Evolutionary conservation across 2,797 vertebrate species (phyloP).

Genomic region (Enteromius anoplus): DNA sequence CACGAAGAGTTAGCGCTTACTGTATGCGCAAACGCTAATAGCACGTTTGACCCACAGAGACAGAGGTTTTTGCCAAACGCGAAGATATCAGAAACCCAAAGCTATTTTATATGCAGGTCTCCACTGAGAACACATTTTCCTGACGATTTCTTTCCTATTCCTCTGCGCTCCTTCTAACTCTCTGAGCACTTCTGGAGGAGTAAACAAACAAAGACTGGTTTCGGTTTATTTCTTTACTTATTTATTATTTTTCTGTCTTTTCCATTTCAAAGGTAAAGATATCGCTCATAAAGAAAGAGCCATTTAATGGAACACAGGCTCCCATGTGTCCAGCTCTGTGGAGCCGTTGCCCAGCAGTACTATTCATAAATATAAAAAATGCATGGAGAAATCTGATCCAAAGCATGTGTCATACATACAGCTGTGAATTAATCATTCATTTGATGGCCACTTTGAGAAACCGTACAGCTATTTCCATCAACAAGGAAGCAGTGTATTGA

Average conservation of each 20-base stretch:
- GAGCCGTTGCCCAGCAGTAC: slow-evolving; percentile 46
- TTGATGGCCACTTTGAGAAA: slow-evolving; percentile 52
- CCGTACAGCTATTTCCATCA: slow-evolving; percentile 20
- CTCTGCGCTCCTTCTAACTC: slow-evolving; percentile 37
- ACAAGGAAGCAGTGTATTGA: slow-evolving; percentile 24
- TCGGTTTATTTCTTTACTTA: slow-evolving; percentile 51
- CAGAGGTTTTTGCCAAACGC: neutral
- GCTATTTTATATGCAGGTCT: slow-evolving; percentile 45
- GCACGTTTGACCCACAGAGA: slow-evolving; percentile 5
- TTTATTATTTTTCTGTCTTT: slow-evolving; percentile 45
- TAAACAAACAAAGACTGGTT: slow-evolving; percentile 48
- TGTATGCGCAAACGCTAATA: neutral
- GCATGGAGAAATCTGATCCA: slow-evolving; percentile 75
- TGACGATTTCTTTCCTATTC: slow-evolving; percentile 35
- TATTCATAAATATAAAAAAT: slow-evolving; percentile 76
- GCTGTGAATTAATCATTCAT: slow-evolving; percentile 74
- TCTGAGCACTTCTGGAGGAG: slow-evolving; percentile 38
- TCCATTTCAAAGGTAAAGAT: slow-evolving; percentile 55
- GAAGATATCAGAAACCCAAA: slow-evolving; percentile 38
- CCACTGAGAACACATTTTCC: slow-evolving; percentile 42
- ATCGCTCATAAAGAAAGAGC: slow-evolving; percentile 52
- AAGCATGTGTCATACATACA: slow-evolving; percentile 65
- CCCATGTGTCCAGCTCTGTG: slow-evolving; percentile 58
- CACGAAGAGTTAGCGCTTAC: neutral
- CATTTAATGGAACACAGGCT: slow-evolving; percentile 64